Conservation (phyloP, 2,888 invertebrate species). For the Machimus rusticus region DNA sequence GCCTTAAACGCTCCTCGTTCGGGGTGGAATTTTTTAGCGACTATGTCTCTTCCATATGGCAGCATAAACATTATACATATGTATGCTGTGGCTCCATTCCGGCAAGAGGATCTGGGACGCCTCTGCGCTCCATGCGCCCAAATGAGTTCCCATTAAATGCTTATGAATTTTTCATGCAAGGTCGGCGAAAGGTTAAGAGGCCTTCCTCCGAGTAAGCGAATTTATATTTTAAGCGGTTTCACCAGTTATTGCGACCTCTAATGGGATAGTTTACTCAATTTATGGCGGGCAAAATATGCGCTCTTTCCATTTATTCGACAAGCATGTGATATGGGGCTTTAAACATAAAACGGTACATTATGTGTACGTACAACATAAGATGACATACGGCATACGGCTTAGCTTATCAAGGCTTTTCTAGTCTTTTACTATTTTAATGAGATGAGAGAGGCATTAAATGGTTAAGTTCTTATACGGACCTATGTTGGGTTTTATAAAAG, state of each 20-base stretch:
- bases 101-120: not conserved
- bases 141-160: not conserved
- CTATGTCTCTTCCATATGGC: not conserved
- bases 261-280: not conserved
- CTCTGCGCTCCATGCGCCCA: not conserved
- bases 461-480: not conserved
- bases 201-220: not conserved
- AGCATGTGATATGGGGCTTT: not conserved
- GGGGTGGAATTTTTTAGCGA: not conserved
- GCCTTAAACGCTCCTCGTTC: not conserved
- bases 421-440: not conserved
- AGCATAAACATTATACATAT: not conserved
- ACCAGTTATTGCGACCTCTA: not conserved
- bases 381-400: not conserved
- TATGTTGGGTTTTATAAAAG: not conserved
- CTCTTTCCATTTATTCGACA: not conserved
- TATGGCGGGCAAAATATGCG: not conserved
- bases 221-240: not conserved
- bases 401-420: not conserved
- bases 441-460: not conserved
- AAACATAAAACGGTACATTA: not conserved
- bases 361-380: not conserved
- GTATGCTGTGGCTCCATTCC: not conserved
- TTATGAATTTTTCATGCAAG: not conserved
- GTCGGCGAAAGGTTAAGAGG: not conserved